Percentiles rank a stretch among this genome's conserved stretches.
phyloP scores from a whole-genome alignment of 2,797 vertebrate genomes.

The Melanogrammus aeglefinus region DNA sequence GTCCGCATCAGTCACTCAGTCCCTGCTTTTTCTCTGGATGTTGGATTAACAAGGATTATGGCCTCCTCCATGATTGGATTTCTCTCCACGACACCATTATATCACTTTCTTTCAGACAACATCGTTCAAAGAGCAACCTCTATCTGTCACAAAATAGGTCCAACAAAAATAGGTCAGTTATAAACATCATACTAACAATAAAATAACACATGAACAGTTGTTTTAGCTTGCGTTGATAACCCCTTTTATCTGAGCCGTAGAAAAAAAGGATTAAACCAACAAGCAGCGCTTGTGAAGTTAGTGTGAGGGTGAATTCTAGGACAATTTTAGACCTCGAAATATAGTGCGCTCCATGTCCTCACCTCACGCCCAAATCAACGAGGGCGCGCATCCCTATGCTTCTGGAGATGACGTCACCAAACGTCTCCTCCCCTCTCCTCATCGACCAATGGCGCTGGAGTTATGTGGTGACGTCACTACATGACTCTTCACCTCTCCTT shows the following conservation, averaged over 20 bases:
- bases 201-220: not conserved
- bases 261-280: not conserved
- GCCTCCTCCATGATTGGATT: conserved; percentile 73
- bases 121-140: conserved; percentile 58
- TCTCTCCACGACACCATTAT: conserved; percentile 57
- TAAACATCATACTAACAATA: not conserved
- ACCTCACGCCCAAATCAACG: not conserved
- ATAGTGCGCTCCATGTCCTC: not conserved
- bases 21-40: conserved; percentile 48
- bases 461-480: not conserved
- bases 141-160: not conserved
- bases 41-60: conserved; percentile 75
- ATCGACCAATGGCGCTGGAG: no score
- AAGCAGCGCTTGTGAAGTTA: not conserved
- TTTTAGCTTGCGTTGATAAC: not conserved
- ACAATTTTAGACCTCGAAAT: not conserved
- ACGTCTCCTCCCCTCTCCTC: not conserved
- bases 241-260: not conserved
- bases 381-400: no score
- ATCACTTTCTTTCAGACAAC: conserved; percentile 51
- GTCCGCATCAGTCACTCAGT: not conserved
- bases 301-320: not conserved
- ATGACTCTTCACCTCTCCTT: not conserved
- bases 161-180: not conserved
- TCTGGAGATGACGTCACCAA: no score